Base-by-base conservation (phyloP, 1,140 invertebrate genomes). In the Neocloeon triangulifer region DNA sequence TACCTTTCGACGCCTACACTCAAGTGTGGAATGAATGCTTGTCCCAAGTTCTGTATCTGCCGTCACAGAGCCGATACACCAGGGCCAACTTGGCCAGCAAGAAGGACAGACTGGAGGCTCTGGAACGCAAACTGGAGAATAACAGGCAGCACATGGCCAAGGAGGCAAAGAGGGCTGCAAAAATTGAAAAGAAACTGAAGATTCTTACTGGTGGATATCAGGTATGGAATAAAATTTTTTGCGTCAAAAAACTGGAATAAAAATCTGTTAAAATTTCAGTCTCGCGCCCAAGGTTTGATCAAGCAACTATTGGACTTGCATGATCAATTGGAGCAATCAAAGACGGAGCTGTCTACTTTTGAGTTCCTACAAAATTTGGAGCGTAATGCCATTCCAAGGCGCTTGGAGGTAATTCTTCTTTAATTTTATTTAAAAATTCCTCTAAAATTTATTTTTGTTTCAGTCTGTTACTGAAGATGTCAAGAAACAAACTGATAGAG, bases 131-230 rank as follows among this genome's bases (percentile, higher is more conserved):
- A 41, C 55, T 97, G 5, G 89, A 96, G 53, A 76, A 78, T 47
- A 97, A 96, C 56, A 62, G 88, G 42, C 68, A 64, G 32, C 84
- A 91, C 46, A 96, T 96, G 91, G 79, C 79, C 7, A 76, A 73
- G 37, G 86, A 95, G 57, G 89, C 89, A 0, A 96, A 95, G 57
- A 69, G 76, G 36, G 94, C 91, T 29, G 82, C 80, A 0, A 98
- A 97, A 59, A 75, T 95, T 60, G 94, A 99, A 52, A 97, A 96
- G 50, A 97, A 95, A 58, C 56, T 98, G 1, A 80, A 89, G 58
- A 79, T 96, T 31, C 58, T 96, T 1, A 80, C 91, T 10, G 89
- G 74, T 18, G 82, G 85, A 10, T 92, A 92, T 59, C 76, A 82
- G 59, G 71, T 73, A 49, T 42, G 42, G 34, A 25, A 33, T 17